Conservation (phyloP, 2,888 invertebrate genomes). For the Ypsolopha scabrella region DNA sequence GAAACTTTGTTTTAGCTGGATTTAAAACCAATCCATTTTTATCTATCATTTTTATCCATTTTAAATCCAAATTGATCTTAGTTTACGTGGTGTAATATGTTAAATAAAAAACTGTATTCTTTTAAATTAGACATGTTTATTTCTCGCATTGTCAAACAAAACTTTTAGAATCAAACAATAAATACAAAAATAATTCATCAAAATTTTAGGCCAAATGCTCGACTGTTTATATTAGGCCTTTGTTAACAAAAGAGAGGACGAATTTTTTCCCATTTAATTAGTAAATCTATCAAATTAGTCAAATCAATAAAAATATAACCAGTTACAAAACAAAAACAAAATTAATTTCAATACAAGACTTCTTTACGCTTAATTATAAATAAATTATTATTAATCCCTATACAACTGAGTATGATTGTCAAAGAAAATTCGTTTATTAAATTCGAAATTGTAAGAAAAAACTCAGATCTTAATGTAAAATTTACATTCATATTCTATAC, state of each 20-base stretch:
- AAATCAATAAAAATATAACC: background rate
- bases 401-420: background rate
- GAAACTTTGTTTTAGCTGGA: too few relatives aligned
- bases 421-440: slow-evolving; percentile 19
- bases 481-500: slow-evolving; percentile 44
- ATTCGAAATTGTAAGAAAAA: background rate
- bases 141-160: slow-evolving; percentile 51
- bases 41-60: too few relatives aligned
- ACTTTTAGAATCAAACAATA: slow-evolving; percentile 19
- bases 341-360: background rate
- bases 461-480: background rate
- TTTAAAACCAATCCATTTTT: too few relatives aligned
- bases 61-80: too few relatives aligned
- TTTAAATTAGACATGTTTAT: slow-evolving; percentile 57
- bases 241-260: slow-evolving; percentile 1
- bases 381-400: background rate
- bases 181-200: slow-evolving; percentile 9
- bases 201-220: slow-evolving; percentile 5
- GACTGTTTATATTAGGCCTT: slow-evolving; percentile 15
- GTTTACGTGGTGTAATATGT: too few relatives aligned
- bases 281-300: slow-evolving; percentile 1
- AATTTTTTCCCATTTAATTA: slow-evolving; percentile 1
- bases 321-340: background rate
- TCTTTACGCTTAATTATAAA: background rate
- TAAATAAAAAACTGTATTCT: slow-evolving; percentile 6